Base-by-base conservation (phyloP, 1,140 invertebrate genomes). In the Caenorhabditis tropicalis region DNA sequence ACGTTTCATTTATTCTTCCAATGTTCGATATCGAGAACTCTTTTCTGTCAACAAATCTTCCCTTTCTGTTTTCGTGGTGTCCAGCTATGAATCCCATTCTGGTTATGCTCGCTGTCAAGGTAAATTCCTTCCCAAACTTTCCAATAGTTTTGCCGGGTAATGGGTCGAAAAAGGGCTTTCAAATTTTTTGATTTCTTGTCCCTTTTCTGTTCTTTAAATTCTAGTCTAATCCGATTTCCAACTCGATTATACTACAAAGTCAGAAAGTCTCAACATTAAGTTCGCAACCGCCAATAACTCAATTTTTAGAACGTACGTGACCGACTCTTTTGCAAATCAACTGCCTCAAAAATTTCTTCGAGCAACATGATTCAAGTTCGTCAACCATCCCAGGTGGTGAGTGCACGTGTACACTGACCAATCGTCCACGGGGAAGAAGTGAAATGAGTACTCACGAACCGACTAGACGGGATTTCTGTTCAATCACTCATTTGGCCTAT, bases 281-380 rank as follows among this genome's bases (percentile, higher is more conserved):
- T n/a, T n/a, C 53, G 24, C 12, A 5, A 24, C 24, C 27, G 21
- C 5, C 10, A 27, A n/a, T 51, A 51, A 65, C 10, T 36, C 0
- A 65, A 65, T 65, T 74, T 36, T 43, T 36, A 74, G 65, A 74
- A 74, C 24, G 36, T 74, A 0, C 65, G 65, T 24, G 65, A 74
- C 36, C 33, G 65, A 21, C 19, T 74, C 15, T n/a, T 74, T 3
- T 74, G 65, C 36, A 43, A 24, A 24, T 43, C 65, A 21, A 21
- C 65, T 1, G 6, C n/a, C 10, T 74, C 65, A 10, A 74, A 74
- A 43, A 21, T 74, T 4, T 46, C 21, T 12, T 74, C 65, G 0
- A 74, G 3, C n/a, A 74, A 43, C n/a, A 74, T 74, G 65, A 43
- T 74, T 74, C 65, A 74, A 74, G 65, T 74, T 10, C 65, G 65